Percentiles rank a stretch among this genome's conserved stretches.
Conservation (phyloP, 2,797 vertebrate genomes). For the Naso thynnoides region DNA sequence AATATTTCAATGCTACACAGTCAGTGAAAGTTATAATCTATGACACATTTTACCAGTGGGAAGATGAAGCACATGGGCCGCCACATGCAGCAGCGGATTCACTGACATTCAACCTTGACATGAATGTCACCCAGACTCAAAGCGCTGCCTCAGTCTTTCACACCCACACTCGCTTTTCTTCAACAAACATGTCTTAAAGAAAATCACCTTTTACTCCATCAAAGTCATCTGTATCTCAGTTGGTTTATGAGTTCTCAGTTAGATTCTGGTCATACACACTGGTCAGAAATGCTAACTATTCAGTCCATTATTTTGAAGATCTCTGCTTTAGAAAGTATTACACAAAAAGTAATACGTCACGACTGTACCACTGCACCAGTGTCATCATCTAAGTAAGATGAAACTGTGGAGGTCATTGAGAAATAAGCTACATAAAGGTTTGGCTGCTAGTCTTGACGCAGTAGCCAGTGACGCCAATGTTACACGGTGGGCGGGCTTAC, state of each 20-base stretch:
- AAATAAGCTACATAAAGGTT: neutral
- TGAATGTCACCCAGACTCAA: conserved; percentile 47
- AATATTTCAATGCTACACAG: conserved; percentile 9
- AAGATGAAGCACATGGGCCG: conserved; percentile 34
- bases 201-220: conserved; percentile 40
- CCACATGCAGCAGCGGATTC: conserved; percentile 38
- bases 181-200: conserved; percentile 21
- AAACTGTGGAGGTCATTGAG: neutral
- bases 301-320: conserved; percentile 6
- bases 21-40: conserved; percentile 11
- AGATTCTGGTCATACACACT: conserved; percentile 18
- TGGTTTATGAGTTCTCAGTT: conserved; percentile 4
- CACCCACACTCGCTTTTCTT: conserved; percentile 34
- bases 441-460: too few relatives aligned
- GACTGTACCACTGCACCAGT: conserved; percentile 8
- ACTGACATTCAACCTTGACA: conserved; percentile 61
- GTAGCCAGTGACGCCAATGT: too few relatives aligned
- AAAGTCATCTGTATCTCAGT: conserved; percentile 18
- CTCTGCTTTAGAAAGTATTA: neutral
- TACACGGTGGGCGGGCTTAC: too few relatives aligned
- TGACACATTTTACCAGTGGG: conserved; percentile 8
- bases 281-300: conserved; percentile 3
- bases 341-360: conserved; percentile 8
- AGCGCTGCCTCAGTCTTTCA: conserved; percentile 50
- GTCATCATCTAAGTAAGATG: neutral